Evolutionary conservation across 2,888 invertebrate species (phyloP).

Genomic region (Agrochola lota): DNA sequence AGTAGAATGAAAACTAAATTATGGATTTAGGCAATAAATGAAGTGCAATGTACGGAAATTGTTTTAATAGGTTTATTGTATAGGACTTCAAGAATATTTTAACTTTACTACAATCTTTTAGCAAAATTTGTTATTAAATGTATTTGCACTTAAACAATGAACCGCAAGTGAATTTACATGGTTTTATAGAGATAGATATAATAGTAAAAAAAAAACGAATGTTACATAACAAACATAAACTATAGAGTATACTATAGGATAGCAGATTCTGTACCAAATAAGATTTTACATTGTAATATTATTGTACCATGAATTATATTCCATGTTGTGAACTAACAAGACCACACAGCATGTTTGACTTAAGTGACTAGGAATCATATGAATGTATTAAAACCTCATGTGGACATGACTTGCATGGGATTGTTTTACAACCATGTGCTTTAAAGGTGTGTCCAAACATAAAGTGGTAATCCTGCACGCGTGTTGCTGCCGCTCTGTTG

Average conservation of each 20-base stretch:
- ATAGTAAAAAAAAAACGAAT: not conserved
- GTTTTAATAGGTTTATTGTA: conserved; percentile 20
- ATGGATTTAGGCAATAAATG: conserved; percentile 67
- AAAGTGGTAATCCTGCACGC: no score
- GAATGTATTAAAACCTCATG: not conserved
- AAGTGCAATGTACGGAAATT: conserved; percentile 69
- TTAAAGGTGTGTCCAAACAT: no score
- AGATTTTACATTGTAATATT: conserved; percentile 21
- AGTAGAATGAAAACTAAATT: conserved; percentile 1
- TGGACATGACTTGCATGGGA: not conserved
- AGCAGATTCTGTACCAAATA: conserved; percentile 10
- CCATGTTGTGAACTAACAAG: not conserved
- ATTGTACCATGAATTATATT: not conserved
- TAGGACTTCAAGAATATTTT: not conserved
- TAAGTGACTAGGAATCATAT: not conserved
- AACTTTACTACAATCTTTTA: conserved; percentile 18
- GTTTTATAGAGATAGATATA: not conserved
- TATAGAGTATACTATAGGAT: not conserved
- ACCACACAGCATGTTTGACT: not conserved
- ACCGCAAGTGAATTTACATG: conserved; percentile 3
- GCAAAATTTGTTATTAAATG: conserved; percentile 6
- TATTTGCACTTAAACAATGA: conserved; percentile 6
- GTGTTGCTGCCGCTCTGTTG: no score
- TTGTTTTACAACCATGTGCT: not conserved
- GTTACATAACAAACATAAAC: not conserved